Conservation (phyloP, 2,797 vertebrate genomes). For the Loris lydekkerianus region DNA sequence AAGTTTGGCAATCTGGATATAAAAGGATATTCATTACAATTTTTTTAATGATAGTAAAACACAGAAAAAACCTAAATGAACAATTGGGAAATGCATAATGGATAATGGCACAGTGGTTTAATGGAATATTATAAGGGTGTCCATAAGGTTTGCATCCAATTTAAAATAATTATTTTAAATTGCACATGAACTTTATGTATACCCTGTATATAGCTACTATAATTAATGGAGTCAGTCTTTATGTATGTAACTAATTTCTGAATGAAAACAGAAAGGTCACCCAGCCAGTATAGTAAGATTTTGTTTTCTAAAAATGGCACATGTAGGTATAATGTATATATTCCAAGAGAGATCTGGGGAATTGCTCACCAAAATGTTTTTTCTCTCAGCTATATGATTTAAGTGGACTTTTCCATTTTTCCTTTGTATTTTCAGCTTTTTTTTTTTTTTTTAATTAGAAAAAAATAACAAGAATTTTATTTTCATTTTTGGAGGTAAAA, state of each 20-base stretch:
- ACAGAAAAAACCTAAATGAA: background rate
- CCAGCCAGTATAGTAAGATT: background rate
- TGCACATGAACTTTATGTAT: too few species aligned
- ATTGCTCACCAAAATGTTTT: background rate
- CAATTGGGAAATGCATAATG: background rate
- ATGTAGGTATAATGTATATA: background rate
- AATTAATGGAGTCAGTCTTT: constrained; percentile 6
- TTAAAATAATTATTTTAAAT: too few species aligned
- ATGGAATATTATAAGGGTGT: background rate
- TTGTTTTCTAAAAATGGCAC: background rate
- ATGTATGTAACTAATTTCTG: background rate
- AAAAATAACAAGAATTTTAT: background rate
- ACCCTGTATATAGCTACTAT: background rate
- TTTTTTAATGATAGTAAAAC: constrained; percentile 50
- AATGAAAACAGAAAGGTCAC: background rate
- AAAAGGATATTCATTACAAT: constrained; percentile 7
- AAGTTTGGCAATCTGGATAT: background rate
- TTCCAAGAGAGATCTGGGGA: background rate
- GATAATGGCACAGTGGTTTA: background rate
- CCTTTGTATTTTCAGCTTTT: background rate
- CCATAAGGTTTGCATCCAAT: too few species aligned
- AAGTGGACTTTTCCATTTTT: background rate
- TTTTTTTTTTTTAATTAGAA: background rate
- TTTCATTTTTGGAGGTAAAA: background rate
- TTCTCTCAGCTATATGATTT: background rate